These are phyloP conservation scores for Ostrea edulis DNA, from an alignment of 1,140 invertebrate genomes.

Conservation along the genomic window DNA sequence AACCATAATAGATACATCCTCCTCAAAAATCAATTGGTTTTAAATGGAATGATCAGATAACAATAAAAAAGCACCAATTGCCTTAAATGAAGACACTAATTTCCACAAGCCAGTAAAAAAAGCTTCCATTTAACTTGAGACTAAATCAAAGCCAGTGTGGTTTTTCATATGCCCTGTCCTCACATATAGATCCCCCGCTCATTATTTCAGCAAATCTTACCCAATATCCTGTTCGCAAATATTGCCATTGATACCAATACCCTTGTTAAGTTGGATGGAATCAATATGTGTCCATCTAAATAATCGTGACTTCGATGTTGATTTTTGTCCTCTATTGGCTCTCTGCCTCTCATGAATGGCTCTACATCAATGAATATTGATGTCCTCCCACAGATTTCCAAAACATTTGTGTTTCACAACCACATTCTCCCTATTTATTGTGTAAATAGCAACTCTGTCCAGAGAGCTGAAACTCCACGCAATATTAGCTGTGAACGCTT, in stretches of 20 bases:
- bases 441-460: not conserved
- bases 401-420: conserved; percentile 17
- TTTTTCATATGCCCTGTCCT: conserved; percentile 4
- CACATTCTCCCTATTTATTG: conserved; percentile 17
- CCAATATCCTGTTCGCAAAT: not conserved
- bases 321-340: conserved; percentile 22
- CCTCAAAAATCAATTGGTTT: conserved; percentile 31
- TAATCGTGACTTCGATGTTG: conserved; percentile 19
- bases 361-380: conserved; percentile 36
- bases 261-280: conserved; percentile 5
- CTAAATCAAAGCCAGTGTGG: not conserved
- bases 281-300: conserved; percentile 32
- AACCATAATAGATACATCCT: conserved; percentile 6
- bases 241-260: conserved; percentile 3
- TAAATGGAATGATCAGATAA: not conserved
- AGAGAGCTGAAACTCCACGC: not conserved
- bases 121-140: conserved; percentile 11
- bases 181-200: not conserved
- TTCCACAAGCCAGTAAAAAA: not conserved
- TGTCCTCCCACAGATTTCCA: conserved; percentile 30
- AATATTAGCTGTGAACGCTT: not conserved
- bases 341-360: not conserved
- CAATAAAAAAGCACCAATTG: not conserved
- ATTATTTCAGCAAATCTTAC: not conserved
- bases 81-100: conserved; percentile 16